phyloP scores from a whole-genome alignment of 2,113 vertebrate genomes.

The Pithys albifrons region DNA sequence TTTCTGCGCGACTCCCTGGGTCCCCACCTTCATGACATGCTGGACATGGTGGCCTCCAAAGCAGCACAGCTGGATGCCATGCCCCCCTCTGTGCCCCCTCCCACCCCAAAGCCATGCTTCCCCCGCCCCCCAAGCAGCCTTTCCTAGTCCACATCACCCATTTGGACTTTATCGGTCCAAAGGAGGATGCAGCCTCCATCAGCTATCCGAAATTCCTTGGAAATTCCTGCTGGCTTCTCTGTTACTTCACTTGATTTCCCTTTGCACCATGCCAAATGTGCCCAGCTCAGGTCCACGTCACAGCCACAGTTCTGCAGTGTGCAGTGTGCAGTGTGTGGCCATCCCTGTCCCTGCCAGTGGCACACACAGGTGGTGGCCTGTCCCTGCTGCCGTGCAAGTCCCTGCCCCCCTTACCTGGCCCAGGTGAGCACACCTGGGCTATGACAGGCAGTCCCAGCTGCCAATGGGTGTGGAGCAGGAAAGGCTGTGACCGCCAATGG shows the following conservation, averaged over 20 bases:
- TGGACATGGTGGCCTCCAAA: fast-evolving
- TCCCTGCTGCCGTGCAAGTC: neutral
- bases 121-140: neutral
- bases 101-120: neutral
- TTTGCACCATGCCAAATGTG: fast-evolving
- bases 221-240: neutral
- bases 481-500: neutral
- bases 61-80: neutral
- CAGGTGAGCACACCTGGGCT: constrained; percentile 15
- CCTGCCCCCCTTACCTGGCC: neutral
- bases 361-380: fast-evolving
- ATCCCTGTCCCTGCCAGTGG: fast-evolving
- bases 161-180: neutral
- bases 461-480: constrained; percentile 29
- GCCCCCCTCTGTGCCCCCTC: neutral
- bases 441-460: neutral
- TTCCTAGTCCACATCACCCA: neutral
- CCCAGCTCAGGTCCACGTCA: neutral
- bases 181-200: fast-evolving
- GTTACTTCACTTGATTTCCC: fast-evolving
- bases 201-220: fast-evolving
- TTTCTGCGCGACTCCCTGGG: neutral
- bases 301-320: fast-evolving
- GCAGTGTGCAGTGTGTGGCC: fast-evolving
- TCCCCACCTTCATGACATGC: neutral